Evolutionary conservation across 2,888 invertebrate genomes (phyloP).

Genomic region (Amiota mariae): DNA sequence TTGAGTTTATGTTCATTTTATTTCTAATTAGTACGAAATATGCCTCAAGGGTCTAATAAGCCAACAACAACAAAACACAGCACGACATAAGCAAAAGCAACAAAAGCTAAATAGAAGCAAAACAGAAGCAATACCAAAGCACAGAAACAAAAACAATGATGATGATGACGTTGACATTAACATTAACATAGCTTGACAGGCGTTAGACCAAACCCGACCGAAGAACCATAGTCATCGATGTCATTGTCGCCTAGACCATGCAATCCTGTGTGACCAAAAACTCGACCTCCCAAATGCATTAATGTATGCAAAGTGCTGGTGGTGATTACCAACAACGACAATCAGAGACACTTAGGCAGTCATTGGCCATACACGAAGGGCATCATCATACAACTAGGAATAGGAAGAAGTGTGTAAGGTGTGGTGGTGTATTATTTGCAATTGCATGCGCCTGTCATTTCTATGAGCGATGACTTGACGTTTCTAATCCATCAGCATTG

Average conservation of each 20-base stretch:
- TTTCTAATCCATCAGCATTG: too few species aligned
- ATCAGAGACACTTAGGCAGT: background rate
- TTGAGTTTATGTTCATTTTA: conserved; percentile 2
- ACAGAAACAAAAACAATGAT: background rate
- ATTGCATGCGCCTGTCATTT: conserved; percentile 4
- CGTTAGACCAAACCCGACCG: background rate
- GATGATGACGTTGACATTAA: background rate
- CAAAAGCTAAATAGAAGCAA: too few species aligned
- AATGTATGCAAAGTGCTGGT: background rate
- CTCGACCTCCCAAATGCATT: conserved; percentile 14
- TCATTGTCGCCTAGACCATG: too few species aligned
- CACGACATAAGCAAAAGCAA: background rate
- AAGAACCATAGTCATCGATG: background rate
- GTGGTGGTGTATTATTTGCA: background rate
- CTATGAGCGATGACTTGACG: conserved; percentile 2
- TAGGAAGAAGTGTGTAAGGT: too few species aligned
- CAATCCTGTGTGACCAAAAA: too few species aligned
- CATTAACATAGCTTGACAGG: background rate
- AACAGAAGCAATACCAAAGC: background rate
- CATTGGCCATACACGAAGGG: background rate
- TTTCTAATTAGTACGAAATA: conserved; percentile 16
- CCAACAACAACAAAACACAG: conserved; percentile 16
- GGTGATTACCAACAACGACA: background rate
- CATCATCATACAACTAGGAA: too few species aligned
- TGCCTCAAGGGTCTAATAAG: conserved; percentile 19